Base-by-base conservation (phyloP, 2,797 vertebrate species). In the Syngnathus rostellatus region DNA sequence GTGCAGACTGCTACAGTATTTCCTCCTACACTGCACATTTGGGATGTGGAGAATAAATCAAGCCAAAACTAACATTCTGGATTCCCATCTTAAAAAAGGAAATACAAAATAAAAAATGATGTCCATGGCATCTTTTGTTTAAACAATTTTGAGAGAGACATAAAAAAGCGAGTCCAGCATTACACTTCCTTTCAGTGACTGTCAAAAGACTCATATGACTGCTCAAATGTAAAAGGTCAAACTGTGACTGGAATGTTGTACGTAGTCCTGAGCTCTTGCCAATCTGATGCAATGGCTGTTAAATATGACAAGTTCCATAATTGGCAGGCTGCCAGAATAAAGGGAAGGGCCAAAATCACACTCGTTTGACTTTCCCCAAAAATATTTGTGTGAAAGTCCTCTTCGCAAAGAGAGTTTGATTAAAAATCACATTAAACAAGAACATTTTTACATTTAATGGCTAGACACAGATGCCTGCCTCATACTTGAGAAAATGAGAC, bases 11-110 rank as follows among this genome's bases (percentile, higher is more conserved):
- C 76, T 64, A 84, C 86, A 37, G 55, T 79, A 72, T 86, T 89
- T 90, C 66, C 72, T 81, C 68, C 68, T 82, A 75, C 74, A 63
- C 70, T 70, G 72, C 71, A 48, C 78, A 76, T 74, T 83, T 84
- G 81, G 81, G 85, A 61, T 59, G 62, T 64, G 77, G 82, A 82
- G 88, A 85, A 82, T 80, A 84, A 89, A 83, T 86, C 82, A 75
- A 83, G 85, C 84, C 86, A 90, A 86, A 83, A 68, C 79, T 76
- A 84, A 86, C 83, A 81, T 81, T 86, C 81, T 83, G 73, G 71
- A 86, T 85, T 82, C 84, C 79, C 77, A 72, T 81, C 74, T 85
- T 80, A 70, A 31, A 78, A 82, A 81, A 75, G 19, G 81, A 82
- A 74, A 69, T 81, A 68, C 72, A 72, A 81, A 68, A 73, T 14